Percentiles rank a stretch among this genome's conserved stretches.
These are phyloP conservation scores for Aulostomus chinensis DNA, from an alignment of 2,797 vertebrate species.

Conservation along the genomic window DNA sequence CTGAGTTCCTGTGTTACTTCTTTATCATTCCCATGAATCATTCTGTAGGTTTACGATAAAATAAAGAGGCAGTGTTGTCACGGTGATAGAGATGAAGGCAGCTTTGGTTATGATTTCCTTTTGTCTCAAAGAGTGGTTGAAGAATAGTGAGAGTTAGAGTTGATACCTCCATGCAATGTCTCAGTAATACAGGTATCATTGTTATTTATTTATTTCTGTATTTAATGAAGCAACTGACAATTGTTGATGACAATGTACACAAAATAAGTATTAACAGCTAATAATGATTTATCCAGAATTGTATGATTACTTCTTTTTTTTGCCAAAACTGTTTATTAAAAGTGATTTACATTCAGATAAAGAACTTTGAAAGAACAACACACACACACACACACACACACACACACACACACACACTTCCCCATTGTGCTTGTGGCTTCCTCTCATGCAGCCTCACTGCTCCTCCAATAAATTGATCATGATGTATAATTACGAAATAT, in stretches of 20 bases:
- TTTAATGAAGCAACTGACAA: slow-evolving; percentile 60
- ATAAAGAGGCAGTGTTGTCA: slow-evolving; percentile 36
- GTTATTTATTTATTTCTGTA: slow-evolving; percentile 73
- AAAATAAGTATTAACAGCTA: slow-evolving; percentile 60
- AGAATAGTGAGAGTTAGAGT: not conserved
- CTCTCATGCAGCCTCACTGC: slow-evolving; percentile 48
- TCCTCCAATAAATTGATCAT: slow-evolving; percentile 52
- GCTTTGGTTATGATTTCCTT: slow-evolving; percentile 20
- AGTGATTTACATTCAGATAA: slow-evolving; percentile 34
- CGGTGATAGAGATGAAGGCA: slow-evolving; percentile 34
- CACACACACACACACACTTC: no score
- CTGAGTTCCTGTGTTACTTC: slow-evolving; percentile 45
- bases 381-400: no score
- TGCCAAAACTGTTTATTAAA: slow-evolving; percentile 56
- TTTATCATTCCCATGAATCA: slow-evolving; percentile 47
- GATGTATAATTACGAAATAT: slow-evolving; percentile 50
- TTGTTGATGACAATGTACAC: slow-evolving; percentile 62
- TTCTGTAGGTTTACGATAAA: slow-evolving; percentile 47
- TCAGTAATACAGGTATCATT: slow-evolving; percentile 32
- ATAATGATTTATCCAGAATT: slow-evolving; percentile 61
- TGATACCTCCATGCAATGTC: slow-evolving; percentile 34
- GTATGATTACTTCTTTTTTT: slow-evolving; percentile 55
- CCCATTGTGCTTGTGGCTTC: slow-evolving; percentile 51
- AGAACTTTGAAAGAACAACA: slow-evolving; percentile 22
- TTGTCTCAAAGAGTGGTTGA: no score